Percentiles rank a stretch among this genome's conserved stretches.
Evolutionary conservation across 2,113 vertebrate species (phyloP).

Genomic region (Thomomys bottae): DNA sequence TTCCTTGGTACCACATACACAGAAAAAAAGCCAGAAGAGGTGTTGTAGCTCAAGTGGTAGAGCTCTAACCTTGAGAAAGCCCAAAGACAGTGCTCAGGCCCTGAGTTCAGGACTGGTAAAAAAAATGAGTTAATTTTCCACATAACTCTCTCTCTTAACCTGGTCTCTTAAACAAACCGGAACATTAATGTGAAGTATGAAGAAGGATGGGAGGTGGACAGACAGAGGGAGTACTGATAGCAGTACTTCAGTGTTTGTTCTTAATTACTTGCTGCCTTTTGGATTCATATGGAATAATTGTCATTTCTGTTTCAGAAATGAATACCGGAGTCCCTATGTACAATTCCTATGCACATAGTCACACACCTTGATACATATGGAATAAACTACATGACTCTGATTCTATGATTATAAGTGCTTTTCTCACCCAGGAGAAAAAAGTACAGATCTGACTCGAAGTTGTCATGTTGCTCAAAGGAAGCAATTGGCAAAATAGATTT

Average conservation of each 20-base stretch:
- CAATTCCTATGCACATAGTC: neutral
- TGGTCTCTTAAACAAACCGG: neutral
- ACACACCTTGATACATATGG: neutral
- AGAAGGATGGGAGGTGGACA: neutral
- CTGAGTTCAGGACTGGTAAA: no score
- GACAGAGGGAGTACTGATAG: neutral
- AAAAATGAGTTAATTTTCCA: no score
- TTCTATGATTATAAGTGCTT: neutral
- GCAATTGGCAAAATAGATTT: neutral
- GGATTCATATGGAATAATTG: neutral
- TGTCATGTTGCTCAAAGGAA: neutral
- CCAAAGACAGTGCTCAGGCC: no score
- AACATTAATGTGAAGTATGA: neutral
- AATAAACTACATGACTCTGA: neutral
- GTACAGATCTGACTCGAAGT: neutral
- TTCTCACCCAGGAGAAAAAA: conserved; percentile 15
- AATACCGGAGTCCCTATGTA: neutral
- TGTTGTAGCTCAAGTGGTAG: no score
- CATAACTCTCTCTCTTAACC: no score
- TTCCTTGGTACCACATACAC: no score
- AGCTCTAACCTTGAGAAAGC: no score
- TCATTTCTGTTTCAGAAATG: neutral
- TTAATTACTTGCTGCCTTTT: neutral
- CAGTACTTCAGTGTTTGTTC: neutral
- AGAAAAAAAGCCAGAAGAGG: no score